Base-by-base conservation (phyloP, 2,113 vertebrate species). In the Donacobius atricapilla region DNA sequence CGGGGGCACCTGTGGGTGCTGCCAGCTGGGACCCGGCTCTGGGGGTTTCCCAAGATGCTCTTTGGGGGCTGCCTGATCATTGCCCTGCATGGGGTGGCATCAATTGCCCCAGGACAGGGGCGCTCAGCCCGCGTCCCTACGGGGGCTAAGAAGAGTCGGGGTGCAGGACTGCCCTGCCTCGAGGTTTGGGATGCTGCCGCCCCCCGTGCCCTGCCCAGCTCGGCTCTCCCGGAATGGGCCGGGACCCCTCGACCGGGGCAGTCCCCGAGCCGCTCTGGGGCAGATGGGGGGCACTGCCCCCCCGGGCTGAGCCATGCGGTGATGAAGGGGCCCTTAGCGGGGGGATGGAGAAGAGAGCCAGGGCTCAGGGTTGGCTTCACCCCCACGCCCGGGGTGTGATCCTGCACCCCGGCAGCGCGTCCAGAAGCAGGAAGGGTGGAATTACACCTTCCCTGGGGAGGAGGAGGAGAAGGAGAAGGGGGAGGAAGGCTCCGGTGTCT, bases 361-460 rank as follows among this genome's bases (percentile, higher is more conserved):
- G 63, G 25, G 27, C 53, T 53, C 53, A 11, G 39, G 14, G 30
- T 22, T 76, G 79, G 71, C 35, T 23, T 63, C 40, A 22, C 17
- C 54, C 47, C 70, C 78, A 31, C 27, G 15, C 30, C 40, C 31
- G 27, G 56, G 54, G 79, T 54, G 87, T 56, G 87, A 61, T 69
- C 35, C 54, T 40, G 63, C 35, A 35, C 40, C 79, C 61, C 45
- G 70, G 79, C 70, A 89, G 70, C 30, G 15, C 40, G 63, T 37
- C 56, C 87, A 90, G 71, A 13, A 77, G 64, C 64, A 15, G 42
- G 42, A 30, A 64, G 88, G 65, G 72, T 84, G 80, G 57, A 90
- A 90, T 90, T 90, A 84, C 88, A 90, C 65, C 88, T 84, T 90
- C 88, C 88, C 80, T 64, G 72, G 80, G 71, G 79, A 83, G 50